These are phyloP conservation scores for Chrysogorgia sp. DNA, from an alignment of 92 coral and sea anemone species.

Conservation along the genomic window DNA sequence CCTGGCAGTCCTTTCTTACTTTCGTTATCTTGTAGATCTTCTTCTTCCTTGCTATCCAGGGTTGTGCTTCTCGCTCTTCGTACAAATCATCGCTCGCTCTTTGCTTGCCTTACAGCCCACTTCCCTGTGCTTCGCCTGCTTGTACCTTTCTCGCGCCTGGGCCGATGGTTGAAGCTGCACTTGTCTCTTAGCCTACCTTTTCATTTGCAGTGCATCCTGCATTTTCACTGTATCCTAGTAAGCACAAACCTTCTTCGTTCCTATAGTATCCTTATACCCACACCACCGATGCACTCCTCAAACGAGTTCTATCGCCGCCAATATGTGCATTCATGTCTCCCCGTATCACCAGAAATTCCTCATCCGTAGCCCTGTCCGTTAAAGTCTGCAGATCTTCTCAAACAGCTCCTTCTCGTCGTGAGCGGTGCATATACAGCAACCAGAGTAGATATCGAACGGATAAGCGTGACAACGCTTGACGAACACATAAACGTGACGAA, in stretches of 20 bases:
- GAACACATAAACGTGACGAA: too few relatives aligned
- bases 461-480: too few relatives aligned
- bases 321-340: slow-evolving; percentile 28
- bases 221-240: slow-evolving; percentile 2
- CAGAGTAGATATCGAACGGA: too few relatives aligned
- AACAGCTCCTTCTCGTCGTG: not conserved
- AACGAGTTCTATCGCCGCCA: not conserved
- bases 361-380: not conserved
- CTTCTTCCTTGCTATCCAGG: not conserved
- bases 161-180: not conserved
- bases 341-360: slow-evolving; percentile 5
- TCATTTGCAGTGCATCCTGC: not conserved
- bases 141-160: not conserved
- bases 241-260: slow-evolving; percentile 1
- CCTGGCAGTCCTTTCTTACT: not conserved
- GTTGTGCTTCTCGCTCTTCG: not conserved
- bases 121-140: not conserved
- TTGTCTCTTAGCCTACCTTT: not conserved
- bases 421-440: slow-evolving; percentile 1
- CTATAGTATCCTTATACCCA: not conserved
- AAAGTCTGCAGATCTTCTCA: slow-evolving; percentile 4
- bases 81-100: not conserved
- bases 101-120: not conserved
- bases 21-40: not conserved
- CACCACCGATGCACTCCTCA: slow-evolving; percentile 8